A percentile compares a stretch with the other conserved stretches of the same genome.
Conservation (phyloP, 2,797 vertebrate genomes). For the Propithecus deckenii region DNA sequence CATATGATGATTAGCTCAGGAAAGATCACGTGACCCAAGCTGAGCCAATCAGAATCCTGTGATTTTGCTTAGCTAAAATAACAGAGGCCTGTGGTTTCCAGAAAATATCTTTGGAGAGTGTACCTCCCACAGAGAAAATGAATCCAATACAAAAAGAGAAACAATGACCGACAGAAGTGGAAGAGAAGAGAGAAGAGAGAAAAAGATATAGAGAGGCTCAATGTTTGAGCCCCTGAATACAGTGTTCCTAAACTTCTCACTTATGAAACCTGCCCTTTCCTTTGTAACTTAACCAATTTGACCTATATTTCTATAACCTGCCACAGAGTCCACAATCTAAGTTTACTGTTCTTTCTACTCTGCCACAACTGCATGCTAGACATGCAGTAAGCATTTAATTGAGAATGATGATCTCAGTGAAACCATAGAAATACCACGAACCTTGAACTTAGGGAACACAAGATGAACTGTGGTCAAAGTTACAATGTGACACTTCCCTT, state of each 20-base stretch:
- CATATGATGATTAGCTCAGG: neutral
- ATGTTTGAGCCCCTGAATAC: neutral
- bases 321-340: neutral
- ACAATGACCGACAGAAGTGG: neutral
- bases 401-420: neutral
- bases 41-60: neutral
- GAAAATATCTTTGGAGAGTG: neutral
- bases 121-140: neutral
- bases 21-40: neutral
- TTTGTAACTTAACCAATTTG: conserved; percentile 1
- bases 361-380: neutral
- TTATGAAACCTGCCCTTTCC: neutral
- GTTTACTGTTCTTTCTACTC: neutral
- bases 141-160: neutral
- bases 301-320: neutral
- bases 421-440: neutral
- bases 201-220: neutral
- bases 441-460: neutral
- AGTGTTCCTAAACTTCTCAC: neutral
- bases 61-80: neutral
- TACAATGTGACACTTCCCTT: neutral
- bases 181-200: neutral
- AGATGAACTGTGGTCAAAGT: neutral
- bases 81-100: neutral
- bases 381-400: neutral